phyloP scores from a whole-genome alignment of 2,888 invertebrate genomes.

The Dasypolia templi region DNA sequence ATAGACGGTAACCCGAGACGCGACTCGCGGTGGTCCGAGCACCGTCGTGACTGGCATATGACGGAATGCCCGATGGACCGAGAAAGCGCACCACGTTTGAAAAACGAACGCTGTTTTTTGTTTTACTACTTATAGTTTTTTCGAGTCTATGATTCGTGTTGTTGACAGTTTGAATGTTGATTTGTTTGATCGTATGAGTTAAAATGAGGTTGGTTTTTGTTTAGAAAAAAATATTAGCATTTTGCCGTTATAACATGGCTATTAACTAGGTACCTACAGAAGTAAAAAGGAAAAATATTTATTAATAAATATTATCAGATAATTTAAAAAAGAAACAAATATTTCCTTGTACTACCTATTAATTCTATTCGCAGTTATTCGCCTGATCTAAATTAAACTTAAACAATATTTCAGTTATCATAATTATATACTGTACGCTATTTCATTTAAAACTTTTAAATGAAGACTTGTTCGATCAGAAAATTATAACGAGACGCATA shows the following conservation, averaged over 20 bases:
- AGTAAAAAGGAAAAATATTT: background rate
- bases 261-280: too few species aligned
- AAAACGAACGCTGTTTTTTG: constrained; percentile 76
- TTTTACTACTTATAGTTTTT: constrained; percentile 63
- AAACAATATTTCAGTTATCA: constrained; percentile 13
- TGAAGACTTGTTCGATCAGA: constrained; percentile 77
- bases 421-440: constrained; percentile 30
- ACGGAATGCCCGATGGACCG: constrained; percentile 90
- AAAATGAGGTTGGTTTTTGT: constrained; percentile 7
- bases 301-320: background rate
- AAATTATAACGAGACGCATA: constrained; percentile 84
- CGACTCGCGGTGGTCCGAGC: constrained; percentile 86
- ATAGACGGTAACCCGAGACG: constrained; percentile 88
- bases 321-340: background rate
- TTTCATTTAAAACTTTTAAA: constrained; percentile 46
- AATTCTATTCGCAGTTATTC: constrained; percentile 7
- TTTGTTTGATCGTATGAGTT: constrained; percentile 27
- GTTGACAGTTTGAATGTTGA: constrained; percentile 64
- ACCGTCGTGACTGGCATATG: constrained; percentile 87
- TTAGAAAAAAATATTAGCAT: background rate
- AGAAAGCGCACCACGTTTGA: constrained; percentile 88
- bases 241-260: background rate
- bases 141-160: constrained; percentile 72
- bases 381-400: background rate
- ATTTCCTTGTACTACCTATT: too few species aligned